Base-by-base conservation (phyloP, 2,888 invertebrate genomes). In the Desoria tigrina region DNA sequence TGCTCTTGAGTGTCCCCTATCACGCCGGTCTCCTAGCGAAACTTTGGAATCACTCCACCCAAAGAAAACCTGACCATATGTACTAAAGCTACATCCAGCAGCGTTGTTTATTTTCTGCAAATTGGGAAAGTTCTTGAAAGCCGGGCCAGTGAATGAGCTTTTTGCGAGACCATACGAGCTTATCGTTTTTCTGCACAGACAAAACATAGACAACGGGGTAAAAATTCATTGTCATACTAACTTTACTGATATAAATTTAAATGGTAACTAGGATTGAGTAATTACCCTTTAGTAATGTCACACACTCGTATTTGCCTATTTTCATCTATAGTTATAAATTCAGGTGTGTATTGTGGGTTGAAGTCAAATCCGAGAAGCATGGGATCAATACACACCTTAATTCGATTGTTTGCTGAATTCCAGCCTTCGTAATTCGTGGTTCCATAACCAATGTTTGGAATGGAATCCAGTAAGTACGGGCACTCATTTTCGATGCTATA, bases 271-370 rank as follows among this genome's bases (percentile, higher is more conserved):
- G 6, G 16, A 54, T 24, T 37, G 16, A n/a, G 54, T 53, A 61
- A 62, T 65, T 68, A 74, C 74, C 51, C 63, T 54, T 49, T 49
- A 9, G 28, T 24, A 45, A 71, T 42, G 49, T 70, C 64, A 16
- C 70, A 61, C 11, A 72, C 27, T 24, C 65, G 51, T 14, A 74
- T 42, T 14, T 66, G 63, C 9, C 42, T 18, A 55, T 74, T 75
- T 51, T 73, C 72, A 67, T 76, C 76, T 16, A 74, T 58, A 9
- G 71, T 76, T 3, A 66, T 56, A 21, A 70, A 27, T 60, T 74
- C 71, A 9, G 63, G 42, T 6, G 65, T 28, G 32, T 51, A 57
- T 1, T 26, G 42, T 7, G 67, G 69, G 42, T 74, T 75, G 1
- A 68, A 39, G 53, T 73, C 74, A 11, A 68, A 49, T 18, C 72